phyloP scores from a whole-genome alignment of 2,797 vertebrate genomes.

The Alosa sapidissima region DNA sequence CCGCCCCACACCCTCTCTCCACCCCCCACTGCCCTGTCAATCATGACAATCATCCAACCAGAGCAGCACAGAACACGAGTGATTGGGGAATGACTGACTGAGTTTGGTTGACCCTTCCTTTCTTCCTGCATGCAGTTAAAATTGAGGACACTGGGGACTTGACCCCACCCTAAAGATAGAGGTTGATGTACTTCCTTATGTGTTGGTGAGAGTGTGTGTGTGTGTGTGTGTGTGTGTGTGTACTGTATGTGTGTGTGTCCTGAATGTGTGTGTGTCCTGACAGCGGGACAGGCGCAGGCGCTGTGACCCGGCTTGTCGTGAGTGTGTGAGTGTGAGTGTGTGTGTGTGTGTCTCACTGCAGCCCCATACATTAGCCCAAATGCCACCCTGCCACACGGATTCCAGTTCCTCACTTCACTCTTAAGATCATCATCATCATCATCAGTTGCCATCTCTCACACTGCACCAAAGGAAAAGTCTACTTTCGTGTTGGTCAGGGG shows the following conservation, averaged over 20 bases:
- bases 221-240: conserved; percentile 24
- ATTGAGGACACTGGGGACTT: background rate
- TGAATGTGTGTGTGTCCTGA: conserved; percentile 22
- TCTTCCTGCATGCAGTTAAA: conserved; percentile 27
- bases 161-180: background rate
- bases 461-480: background rate
- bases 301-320: conserved; percentile 43
- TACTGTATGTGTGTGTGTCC: too few species aligned
- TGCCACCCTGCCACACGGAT: background rate
- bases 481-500: background rate
- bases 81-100: conserved; percentile 29
- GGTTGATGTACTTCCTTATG: background rate
- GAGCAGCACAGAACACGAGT: conserved; percentile 35
- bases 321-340: conserved; percentile 18
- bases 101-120: conserved; percentile 14
- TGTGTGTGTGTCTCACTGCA: background rate
- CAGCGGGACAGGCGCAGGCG: conserved; percentile 64
- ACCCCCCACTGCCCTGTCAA: conserved; percentile 62
- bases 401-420: background rate
- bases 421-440: background rate
- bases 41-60: conserved; percentile 49
- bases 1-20: conserved; percentile 31
- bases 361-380: background rate
- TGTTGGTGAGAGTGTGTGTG: conserved; percentile 34
- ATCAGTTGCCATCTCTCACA: conserved; percentile 21